A percentile compares a stretch with the other conserved stretches of the same genome.
phyloP scores from a whole-genome alignment of 1,140 invertebrate genomes.

The Oscheius sp. region DNA sequence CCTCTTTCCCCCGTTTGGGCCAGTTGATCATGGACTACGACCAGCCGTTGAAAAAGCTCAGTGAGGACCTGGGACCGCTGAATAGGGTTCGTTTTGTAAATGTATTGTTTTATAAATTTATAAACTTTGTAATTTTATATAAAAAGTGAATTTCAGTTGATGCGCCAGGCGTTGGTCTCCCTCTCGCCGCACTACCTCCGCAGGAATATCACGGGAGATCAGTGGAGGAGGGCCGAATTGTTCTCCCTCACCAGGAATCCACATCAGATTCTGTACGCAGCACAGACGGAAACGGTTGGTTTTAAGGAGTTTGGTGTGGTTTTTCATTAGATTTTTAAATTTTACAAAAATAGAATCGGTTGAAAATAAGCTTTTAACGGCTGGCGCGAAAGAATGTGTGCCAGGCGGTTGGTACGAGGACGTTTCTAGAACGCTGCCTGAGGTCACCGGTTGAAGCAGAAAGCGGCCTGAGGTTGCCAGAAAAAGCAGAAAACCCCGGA shows the following conservation, averaged over 20 bases:
- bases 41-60: conserved; percentile 86
- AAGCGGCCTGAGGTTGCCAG: no score
- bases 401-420: no score
- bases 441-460: no score
- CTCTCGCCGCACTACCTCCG: conserved; percentile 80
- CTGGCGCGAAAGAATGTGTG: no score
- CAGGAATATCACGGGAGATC: conserved; percentile 86
- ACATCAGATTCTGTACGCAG: conserved; percentile 83
- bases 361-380: no score
- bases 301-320: no score
- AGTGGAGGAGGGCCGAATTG: conserved; percentile 85
- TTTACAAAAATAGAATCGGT: no score
- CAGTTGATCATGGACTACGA: conserved; percentile 98
- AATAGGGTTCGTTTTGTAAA: conserved; percentile 68
- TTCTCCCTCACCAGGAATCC: conserved; percentile 89
- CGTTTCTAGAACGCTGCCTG: no score
- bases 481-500: no score
- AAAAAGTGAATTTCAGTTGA: conserved; percentile 63
- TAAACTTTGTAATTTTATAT: background rate
- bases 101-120: conserved; percentile 13
- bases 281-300: conserved; percentile 77
- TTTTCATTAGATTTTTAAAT: conserved; percentile 23
- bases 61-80: conserved; percentile 94
- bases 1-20: conserved; percentile 86
- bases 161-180: conserved; percentile 81